Evolutionary conservation across 2,797 vertebrate species (phyloP), one percentile per base, ranked within the genome.

Genomic region (Manis pentadactyla): DNA sequence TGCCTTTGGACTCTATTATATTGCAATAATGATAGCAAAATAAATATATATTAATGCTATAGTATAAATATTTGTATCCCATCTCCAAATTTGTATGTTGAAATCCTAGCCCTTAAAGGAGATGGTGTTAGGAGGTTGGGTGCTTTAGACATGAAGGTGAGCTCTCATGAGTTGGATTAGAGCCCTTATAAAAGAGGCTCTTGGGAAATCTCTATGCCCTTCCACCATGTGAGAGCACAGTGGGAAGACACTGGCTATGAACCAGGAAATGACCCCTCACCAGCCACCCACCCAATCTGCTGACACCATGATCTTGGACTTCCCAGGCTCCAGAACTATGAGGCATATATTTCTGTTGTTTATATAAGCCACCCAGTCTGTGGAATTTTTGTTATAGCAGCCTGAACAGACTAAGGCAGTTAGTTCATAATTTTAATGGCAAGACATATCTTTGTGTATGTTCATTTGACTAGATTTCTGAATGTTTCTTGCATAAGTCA

Each of bases 401-500:
- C 46, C 49, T 63, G 39, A 84, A 81, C 25, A 49, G 46, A 53
- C 25, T 55, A 68, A 61, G 81, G 57, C 19, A 86, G n/a, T 69
- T 59, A 69, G 59, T 89, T 84, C 23, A 57, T 74, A 68, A 37
- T 74, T 53, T 82, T 85, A 57, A 73, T 57, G 49, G 68, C 29
- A 39, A 42, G 17, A 3, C 0, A n/a, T 87, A 78, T 92, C 63
- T 83, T 78, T 73, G 46, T 77, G 7, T 84, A 13, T 74, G 19
- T 29, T 87, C 79, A 37, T 90, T 90, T 82, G 49, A 83, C 21
- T 87, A 39, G 34, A 63, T 95, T 87, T 93, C 53, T 87, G 42
- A 89, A 37, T 86, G 61, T 68, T 97, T 92, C 39, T 84, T 39
- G 10, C 27, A 84, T 69, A 79, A 87, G 31, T 34, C 8, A 75